phyloP scores from a whole-genome alignment of 2,888 invertebrate species.

The Nezara viridula region DNA sequence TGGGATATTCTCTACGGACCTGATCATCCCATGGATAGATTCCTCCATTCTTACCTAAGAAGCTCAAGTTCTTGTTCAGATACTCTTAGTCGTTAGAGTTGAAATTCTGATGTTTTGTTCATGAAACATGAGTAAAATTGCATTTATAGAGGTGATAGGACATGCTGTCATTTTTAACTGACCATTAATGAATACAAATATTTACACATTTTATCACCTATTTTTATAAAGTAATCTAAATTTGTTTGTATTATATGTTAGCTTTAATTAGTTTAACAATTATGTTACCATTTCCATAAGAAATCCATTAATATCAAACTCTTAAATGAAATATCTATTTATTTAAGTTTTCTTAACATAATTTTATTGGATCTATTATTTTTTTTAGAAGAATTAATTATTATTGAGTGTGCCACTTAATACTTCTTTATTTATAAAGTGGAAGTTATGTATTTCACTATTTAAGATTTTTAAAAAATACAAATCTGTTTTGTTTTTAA shows the following conservation, averaged over 20 bases:
- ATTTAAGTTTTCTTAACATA: not conserved
- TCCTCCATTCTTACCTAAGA: constrained; percentile 33
- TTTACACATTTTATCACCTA: constrained; percentile 27
- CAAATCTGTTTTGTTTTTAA: not conserved
- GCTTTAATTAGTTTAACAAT: not conserved
- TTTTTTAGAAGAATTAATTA: not conserved
- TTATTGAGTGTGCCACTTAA: not conserved
- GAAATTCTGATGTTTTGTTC: not conserved
- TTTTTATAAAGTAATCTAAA: constrained; percentile 28
- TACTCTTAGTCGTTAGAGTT: constrained; percentile 61
- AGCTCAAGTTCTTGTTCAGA: constrained; percentile 59
- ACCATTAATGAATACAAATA: not conserved
- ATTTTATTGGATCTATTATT: not conserved
- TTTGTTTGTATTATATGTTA: not conserved
- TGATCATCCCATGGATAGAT: constrained; percentile 49
- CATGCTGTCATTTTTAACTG: constrained; percentile 19
- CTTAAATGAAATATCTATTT: not conserved
- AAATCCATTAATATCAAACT: constrained; percentile 28
- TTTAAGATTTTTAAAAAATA: not conserved
- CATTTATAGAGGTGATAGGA: constrained; percentile 54
- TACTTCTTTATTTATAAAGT: not conserved
- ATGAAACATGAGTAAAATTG: constrained; percentile 20
- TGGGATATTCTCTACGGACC: constrained; percentile 87
- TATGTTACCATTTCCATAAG: constrained; percentile 17
- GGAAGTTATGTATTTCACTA: not conserved